phyloP scores from a whole-genome alignment of 2,888 invertebrate genomes.

The Chromoteleia sp. region DNA sequence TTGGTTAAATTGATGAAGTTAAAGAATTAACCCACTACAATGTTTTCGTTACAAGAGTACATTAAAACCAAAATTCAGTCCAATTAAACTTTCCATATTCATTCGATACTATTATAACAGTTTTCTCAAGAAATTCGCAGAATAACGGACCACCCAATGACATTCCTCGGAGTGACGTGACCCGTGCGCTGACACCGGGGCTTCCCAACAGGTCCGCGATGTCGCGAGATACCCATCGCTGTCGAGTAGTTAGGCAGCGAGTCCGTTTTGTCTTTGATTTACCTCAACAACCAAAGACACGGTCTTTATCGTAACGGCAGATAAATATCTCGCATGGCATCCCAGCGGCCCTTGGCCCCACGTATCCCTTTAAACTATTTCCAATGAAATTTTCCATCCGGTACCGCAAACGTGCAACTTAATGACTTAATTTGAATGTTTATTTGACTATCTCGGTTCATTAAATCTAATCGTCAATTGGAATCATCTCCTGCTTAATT shows the following conservation, averaged over 20 bases:
- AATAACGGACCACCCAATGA: constrained; percentile 66
- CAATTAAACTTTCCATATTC: background rate
- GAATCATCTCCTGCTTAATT: constrained; percentile 30
- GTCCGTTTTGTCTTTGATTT: constrained; percentile 48
- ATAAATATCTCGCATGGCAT: constrained; percentile 43
- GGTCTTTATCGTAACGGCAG: constrained; percentile 42
- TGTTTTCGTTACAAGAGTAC: too few relatives aligned
- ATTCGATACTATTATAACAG: background rate
- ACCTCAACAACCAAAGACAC: constrained; percentile 53
- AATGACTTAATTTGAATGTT: constrained; percentile 50
- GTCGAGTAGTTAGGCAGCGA: constrained; percentile 33
- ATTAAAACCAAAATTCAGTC: too few relatives aligned
- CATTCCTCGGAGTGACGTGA: constrained; percentile 60
- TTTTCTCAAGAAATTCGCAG: constrained; percentile 12
- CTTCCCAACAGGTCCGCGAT: constrained; percentile 53
- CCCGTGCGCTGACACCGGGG: constrained; percentile 48
- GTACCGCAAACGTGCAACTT: constrained; percentile 5
- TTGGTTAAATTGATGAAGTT: too few relatives aligned
- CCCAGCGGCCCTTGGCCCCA: constrained; percentile 2
- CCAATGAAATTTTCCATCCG: constrained; percentile 30
- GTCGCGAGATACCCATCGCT: constrained; percentile 52
- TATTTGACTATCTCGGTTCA: constrained; percentile 47
- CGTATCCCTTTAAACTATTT: constrained; percentile 21
- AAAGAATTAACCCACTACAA: too few relatives aligned
- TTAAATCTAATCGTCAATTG: constrained; percentile 56